A percentile compares a stretch with the other conserved stretches of the same genome.
Conservation (phyloP, 1,140 invertebrate species). For the Tetragonula clypearis region DNA sequence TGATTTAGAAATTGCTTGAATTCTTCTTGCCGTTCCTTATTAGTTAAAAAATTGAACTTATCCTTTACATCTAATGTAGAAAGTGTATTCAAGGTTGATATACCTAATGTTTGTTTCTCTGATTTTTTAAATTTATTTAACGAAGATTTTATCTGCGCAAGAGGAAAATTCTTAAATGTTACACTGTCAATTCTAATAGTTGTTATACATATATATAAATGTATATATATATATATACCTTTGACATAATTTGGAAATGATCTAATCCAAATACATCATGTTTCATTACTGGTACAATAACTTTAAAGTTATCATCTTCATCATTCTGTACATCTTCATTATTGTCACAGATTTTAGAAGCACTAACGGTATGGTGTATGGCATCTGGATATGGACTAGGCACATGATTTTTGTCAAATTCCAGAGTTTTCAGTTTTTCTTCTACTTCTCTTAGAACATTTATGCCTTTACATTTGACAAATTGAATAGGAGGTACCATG, state of each 20-base stretch:
- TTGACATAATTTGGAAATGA: conserved; percentile 84
- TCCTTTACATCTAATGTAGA: not conserved
- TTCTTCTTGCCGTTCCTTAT: conserved; percentile 44
- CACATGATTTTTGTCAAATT: conserved; percentile 85
- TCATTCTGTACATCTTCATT: conserved; percentile 61
- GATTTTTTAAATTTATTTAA: conserved; percentile 46
- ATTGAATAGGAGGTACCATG: conserved; percentile 86
- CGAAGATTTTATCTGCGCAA: conserved; percentile 62
- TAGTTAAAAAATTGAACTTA: conserved; percentile 15
- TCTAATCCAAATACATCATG: conserved; percentile 88
- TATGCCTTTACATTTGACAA: conserved; percentile 86
- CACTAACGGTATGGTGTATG: not conserved
- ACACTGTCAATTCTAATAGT: not conserved
- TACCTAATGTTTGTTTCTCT: not conserved
- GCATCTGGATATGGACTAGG: conserved; percentile 64
- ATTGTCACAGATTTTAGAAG: too few species aligned
- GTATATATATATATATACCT: conserved; percentile 59
- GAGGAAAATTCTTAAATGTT: conserved; percentile 16
- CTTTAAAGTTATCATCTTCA: conserved; percentile 61
- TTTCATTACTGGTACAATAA: conserved; percentile 83
- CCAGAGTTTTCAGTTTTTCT: conserved; percentile 81
- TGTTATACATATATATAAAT: not conserved
- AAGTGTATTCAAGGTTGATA: not conserved
- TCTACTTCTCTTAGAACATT: conserved; percentile 83
- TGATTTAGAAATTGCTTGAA: conserved; percentile 64